A percentile compares a stretch with the other conserved stretches of the same genome.
phyloP scores from a whole-genome alignment of 2,113 vertebrate species.

The Triplophysa rosa region DNA sequence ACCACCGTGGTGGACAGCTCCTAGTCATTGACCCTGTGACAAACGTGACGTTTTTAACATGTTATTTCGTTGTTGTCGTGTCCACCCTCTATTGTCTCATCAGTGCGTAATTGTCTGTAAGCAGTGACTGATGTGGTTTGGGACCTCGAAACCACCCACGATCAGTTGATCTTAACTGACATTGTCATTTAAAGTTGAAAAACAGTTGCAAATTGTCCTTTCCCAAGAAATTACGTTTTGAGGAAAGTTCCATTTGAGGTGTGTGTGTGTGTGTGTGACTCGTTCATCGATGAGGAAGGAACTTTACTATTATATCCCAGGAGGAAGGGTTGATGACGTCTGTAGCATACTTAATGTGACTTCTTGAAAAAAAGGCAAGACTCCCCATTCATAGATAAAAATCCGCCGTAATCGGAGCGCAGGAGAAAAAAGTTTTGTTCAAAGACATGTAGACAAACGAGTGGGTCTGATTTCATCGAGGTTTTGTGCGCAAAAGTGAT shows the following conservation, averaged over 20 bases:
- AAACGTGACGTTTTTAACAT: not conserved
- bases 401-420: constrained; percentile 86
- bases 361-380: constrained; percentile 82
- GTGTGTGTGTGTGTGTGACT: constrained; percentile 76
- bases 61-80: not conserved
- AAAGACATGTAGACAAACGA: constrained; percentile 83
- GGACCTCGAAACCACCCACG: constrained; percentile 15
- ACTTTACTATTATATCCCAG: constrained; percentile 93
- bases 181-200: constrained; percentile 46
- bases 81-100: constrained; percentile 1
- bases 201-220: constrained; percentile 45
- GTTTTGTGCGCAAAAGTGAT: constrained; percentile 72
- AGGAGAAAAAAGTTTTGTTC: constrained; percentile 85
- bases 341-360: constrained; percentile 97
- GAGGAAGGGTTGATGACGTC: constrained; percentile 98
- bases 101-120: not conserved
- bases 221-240: constrained; percentile 65
- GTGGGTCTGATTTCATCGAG: constrained; percentile 73
- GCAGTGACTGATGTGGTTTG: constrained; percentile 8
- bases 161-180: constrained; percentile 44
- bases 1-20: constrained; percentile 49
- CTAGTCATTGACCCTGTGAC: constrained; percentile 9
- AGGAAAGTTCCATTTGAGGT: constrained; percentile 82
- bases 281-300: constrained; percentile 88
- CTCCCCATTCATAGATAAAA: constrained; percentile 93